Base-by-base conservation (phyloP, 2,888 invertebrate species). In the Cerceris rybyensis region DNA sequence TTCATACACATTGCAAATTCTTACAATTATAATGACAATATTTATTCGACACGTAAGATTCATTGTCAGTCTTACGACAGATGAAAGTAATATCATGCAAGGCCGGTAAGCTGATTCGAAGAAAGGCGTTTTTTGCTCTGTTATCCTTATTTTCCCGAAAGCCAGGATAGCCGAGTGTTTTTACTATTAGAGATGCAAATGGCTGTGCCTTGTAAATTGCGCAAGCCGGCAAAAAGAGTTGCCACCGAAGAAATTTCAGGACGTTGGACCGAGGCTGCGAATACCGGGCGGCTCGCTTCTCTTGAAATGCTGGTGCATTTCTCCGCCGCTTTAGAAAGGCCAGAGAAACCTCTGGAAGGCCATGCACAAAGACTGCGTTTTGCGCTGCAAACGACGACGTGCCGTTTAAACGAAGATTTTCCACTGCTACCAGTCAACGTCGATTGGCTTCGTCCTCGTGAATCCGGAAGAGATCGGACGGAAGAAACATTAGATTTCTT, bases 331-430 rank as follows among this genome's bases (percentile, higher is more conserved):
- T 80, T 83, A 86, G 83, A 86, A 83, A 83, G 85, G 82, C 79
- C 68, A 82, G 88, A 87, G 88, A 88, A 88, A 88, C 87, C 80
- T 88, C 84, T 86, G 77, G 85, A 88, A 83, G 82, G 80, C 78
- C 79, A 78, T 54, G 66, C 60, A 52, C 77, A 60, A 67, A 70
- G 75, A 74, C 71, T 78, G 72, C 73, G 68, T 82, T 75, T 72
- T 63, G 64, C 67, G 73, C 55, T 67, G 77, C 69, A 42, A 64
- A 64, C 68, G 52, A 17, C 66, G 68, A 61, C 73, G 55, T 78
- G 69, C 69, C 55, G 75, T 69, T 74, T 55, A 9, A 28, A 54
- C 68, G 43, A 64, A 16, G 74, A 69, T 77, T 74, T 77, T 74
- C 59, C 74, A 65, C 17, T 63, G 17, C 41, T 49, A 72, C 63